Base-by-base conservation (phyloP, 2,113 vertebrate species). In the Misgurnus anguillicaudatus region DNA sequence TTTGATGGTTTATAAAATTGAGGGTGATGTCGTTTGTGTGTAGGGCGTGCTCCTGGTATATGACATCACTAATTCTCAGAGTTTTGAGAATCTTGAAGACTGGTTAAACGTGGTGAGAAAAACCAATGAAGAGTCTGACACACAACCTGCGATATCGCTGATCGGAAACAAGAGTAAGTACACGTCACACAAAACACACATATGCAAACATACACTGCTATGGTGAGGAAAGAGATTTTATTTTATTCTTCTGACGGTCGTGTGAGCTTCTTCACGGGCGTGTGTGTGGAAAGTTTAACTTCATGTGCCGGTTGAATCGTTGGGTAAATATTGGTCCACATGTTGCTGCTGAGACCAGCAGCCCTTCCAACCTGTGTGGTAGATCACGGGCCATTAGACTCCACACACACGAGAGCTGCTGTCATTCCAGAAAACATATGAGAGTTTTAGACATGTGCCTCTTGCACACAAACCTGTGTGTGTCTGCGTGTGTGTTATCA, bases 261-360 rank as follows among this genome's bases (percentile, higher is more conserved):
- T 53, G 61, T 76, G 73, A 64, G 41, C 19, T 62, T 14, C 45
- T 42, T 74, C 55, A 61, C 39, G 17, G 55, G 41, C 60, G 13
- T 64, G 72, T 48, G 58, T 75, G 91, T 95, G 96, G 94, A 97
- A 98, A 96, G 94, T 97, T 95, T 95, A 96, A 94, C 95, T 97
- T 97, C 95, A 95, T 96, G 95, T 87, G 65, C 74, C 95, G 95
- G 93, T 94, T 60, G 75, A 95, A 94, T 96, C 94, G 94, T 96
- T 97, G 97, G 96, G 96, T 95, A 99, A 99, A 99, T 98, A 97
- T 98, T 99, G 95, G 97, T 95, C 93, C 98, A 98, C 96, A 96
- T 96, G 95, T 93, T 94, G 92, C 91, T 93, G 94, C 96, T 96
- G 96, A 97, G 96, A 94, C 94, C 95, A 95, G 95, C 96, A 95